Evolutionary conservation across 2,888 invertebrate species (phyloP).

Genomic region (Gisinianus flammeolus): DNA sequence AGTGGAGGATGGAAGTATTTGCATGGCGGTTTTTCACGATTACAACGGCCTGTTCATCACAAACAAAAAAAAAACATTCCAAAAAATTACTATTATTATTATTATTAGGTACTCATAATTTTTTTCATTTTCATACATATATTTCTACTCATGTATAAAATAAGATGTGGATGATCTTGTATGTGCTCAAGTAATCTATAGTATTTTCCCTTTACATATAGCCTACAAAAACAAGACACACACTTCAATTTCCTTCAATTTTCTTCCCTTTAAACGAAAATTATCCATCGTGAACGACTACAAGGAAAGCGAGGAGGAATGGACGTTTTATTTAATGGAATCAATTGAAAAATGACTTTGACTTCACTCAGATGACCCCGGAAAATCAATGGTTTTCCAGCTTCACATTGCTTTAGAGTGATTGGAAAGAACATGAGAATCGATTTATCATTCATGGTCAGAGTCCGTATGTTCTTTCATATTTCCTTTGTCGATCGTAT

Average conservation of each 20-base stretch:
- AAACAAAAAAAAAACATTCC: slow-evolving; percentile 61
- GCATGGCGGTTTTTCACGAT: slow-evolving; percentile 99
- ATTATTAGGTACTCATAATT: not conserved
- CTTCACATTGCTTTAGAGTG: not conserved
- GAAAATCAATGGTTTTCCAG: slow-evolving; percentile 32
- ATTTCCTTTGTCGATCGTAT: slow-evolving; percentile 35
- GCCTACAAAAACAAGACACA: no score
- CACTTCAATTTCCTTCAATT: not conserved
- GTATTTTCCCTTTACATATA: no score
- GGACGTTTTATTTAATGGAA: no score
- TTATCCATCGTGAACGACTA: not conserved
- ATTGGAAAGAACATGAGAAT: slow-evolving; percentile 9
- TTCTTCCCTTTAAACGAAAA: not conserved
- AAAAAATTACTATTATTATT: not conserved
- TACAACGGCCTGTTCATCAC: slow-evolving; percentile 99
- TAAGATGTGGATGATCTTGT: no score
- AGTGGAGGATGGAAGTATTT: slow-evolving; percentile 99
- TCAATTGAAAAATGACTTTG: slow-evolving; percentile 26
- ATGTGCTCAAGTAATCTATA: no score
- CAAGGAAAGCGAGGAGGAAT: not conserved
- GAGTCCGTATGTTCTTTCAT: slow-evolving; percentile 27
- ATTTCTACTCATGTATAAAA: no score
- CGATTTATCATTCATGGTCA: slow-evolving; percentile 37
- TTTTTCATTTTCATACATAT: not conserved
- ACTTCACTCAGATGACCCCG: slow-evolving; percentile 25